These are phyloP conservation scores for Sarcophaga caerulescens DNA, from an alignment of 2,888 invertebrate genomes.

Conservation along the genomic window DNA sequence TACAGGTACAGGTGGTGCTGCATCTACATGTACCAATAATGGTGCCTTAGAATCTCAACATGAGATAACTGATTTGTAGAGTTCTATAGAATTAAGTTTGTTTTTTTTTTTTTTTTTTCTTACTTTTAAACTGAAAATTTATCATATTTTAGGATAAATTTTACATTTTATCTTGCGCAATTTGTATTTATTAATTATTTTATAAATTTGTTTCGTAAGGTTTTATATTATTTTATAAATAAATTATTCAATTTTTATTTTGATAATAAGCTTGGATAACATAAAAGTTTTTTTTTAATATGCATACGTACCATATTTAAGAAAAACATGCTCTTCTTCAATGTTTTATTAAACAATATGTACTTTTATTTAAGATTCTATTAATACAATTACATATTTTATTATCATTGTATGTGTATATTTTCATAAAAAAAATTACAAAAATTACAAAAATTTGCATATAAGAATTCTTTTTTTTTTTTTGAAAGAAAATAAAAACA, in stretches of 20 bases:
- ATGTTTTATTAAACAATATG: no score
- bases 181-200: constrained; percentile 57
- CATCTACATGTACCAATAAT: constrained; percentile 39
- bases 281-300: background rate
- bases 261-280: constrained; percentile 5
- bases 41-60: constrained; percentile 75
- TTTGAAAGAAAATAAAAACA: constrained; percentile 42
- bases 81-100: constrained; percentile 30
- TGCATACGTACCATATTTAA: background rate
- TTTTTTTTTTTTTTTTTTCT: constrained; percentile 20
- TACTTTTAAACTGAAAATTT: background rate
- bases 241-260: constrained; percentile 45
- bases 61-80: constrained; percentile 79
- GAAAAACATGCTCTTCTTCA: no score
- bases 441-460: constrained; percentile 52
- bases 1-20: constrained; percentile 40
- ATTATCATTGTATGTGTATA: constrained; percentile 40
- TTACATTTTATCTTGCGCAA: constrained; percentile 22
- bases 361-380: no score
- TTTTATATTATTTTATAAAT: constrained; percentile 54
- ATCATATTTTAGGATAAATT: background rate
- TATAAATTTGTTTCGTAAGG: constrained; percentile 38
- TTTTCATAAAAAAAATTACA: constrained; percentile 37
- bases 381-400: constrained; percentile 24
- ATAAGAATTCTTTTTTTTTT: constrained; percentile 46